Evolutionary conservation across 1,140 invertebrate genomes (phyloP), one percentile per base, ranked within the genome.

Genomic region (Camponotus floridanus): DNA sequence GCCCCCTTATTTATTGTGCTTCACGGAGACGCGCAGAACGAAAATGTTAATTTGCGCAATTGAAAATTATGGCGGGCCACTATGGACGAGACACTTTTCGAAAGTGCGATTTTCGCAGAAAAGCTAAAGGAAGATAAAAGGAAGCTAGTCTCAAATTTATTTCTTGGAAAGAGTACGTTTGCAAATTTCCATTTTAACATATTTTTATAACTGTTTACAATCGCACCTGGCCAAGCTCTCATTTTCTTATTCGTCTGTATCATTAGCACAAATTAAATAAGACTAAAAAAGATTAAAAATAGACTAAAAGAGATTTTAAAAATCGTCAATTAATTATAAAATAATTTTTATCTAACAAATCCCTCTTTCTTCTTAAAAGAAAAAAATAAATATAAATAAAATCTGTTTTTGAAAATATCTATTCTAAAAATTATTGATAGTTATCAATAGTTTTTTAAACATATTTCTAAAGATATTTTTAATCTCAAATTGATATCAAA

Each of bases 1-100:
- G 90, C 93, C 92, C 90, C 68, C 93, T 95, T 95, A 95, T 95
- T 95, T 95, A 95, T 95, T 92, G 94, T 91, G 90, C 88, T 92
- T 92, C 91, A 92, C 86, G 88, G 92, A 94, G 93, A 94, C 91
- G 92, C 90, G 90, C 83, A 87, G 93, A 94, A 93, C 94, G 92
- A 92, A 90, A 94, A 91, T 94, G 94, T 95, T 95, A 94, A 95
- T 95, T 95, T 93, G 91, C 86, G 78, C 89, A 95, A 95, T 95
- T 95, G 94, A 95, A 95, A 95, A 94, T 95, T 93, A 95, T 95
- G 92, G 92, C 79, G 55, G 64, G 80, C 61, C 76, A 80, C 86
- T 51, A 42, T 61, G 61, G 83, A 64, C 36, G 45, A 86, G 78
- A 87, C 18, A 74, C 55, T 45, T 55, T 33, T 51, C 80, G 64